Evolutionary conservation across 2,888 invertebrate species (phyloP), one percentile per base, ranked within the genome.

Genomic region (Carabus problematicus): DNA sequence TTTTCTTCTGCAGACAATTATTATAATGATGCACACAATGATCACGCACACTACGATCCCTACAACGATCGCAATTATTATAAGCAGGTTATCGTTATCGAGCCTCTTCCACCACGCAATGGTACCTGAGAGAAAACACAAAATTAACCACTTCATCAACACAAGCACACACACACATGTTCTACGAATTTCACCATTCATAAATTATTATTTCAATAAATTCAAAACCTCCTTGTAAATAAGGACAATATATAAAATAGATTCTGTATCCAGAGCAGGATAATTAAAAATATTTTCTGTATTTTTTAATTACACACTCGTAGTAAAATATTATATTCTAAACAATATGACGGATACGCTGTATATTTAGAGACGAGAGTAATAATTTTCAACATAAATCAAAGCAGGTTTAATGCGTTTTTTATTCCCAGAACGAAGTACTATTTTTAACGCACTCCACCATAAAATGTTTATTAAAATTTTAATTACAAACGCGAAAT

Each of bases 1-100:
- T 85, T 93, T 91, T 75, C 93, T 87, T 75, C 94, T 86, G 81
- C 95, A 95, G 75, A 95, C 88, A 80, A 94, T 89, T 80, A 93
- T 89, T 79, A 95, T 92, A 79, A 93, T 89, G 81, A 93, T 89
- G 83, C 94, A 92, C 70, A 95, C 86, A 75, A 91, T 89, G 74
- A 94, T 88, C 71, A 94, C 90, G 72, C 80, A 79, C n/a, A 85
- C 82, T 72, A 92, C 84, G 72, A 90, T 85, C 47, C 87, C 87
- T 63, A 88, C 86, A 6, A 94, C 89, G 55, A 89, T 86, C 70
- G 89, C 88, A 63, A 89, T 85, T 71, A 93, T 85, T 71, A 95
- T 89, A 75, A 94, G 86, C 71, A 93, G 83, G 76, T 92, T 91
- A 76, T 94, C 92, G 75, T 91, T 91, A 75, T 91, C 91, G 72